Conservation (phyloP, 2,113 vertebrate species). For the Callipepla squamata region DNA sequence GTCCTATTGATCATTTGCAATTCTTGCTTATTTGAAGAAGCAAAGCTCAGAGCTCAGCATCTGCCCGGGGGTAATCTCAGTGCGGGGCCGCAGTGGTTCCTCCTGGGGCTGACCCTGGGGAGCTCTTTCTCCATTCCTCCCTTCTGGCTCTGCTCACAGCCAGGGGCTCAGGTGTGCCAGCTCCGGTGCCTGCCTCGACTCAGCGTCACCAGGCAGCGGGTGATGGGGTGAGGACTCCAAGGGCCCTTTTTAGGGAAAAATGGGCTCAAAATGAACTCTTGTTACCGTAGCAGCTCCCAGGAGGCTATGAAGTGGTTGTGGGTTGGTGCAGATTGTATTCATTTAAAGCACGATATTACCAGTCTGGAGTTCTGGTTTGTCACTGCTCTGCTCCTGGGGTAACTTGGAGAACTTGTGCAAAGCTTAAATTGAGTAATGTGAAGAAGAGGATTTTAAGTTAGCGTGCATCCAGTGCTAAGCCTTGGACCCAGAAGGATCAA, state of each 20-base stretch:
- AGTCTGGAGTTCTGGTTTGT: neutral
- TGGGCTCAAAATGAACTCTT: neutral
- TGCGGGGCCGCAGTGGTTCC: neutral
- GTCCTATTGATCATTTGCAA: neutral
- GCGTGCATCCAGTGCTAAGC: neutral
- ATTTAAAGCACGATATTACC: neutral
- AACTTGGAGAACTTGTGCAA: neutral
- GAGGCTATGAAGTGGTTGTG: neutral
- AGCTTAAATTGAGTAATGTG: neutral
- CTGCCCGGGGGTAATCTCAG: neutral
- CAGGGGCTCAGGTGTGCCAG: neutral
- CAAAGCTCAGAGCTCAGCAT: neutral
- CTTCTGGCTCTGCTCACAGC: neutral
- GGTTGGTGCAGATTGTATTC: neutral
- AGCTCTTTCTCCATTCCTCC: neutral
- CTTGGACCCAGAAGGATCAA: neutral
- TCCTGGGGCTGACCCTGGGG: neutral
- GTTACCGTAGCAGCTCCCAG: neutral
- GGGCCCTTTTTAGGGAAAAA: neutral
- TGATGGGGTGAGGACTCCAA: neutral
- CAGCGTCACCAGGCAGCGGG: neutral
- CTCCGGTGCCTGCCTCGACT: neutral
- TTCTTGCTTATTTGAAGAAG: neutral
- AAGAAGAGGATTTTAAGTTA: neutral
- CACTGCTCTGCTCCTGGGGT: neutral